Evolutionary conservation across 2,888 invertebrate species (phyloP).

Genomic region (Deilephila porcellus): DNA sequence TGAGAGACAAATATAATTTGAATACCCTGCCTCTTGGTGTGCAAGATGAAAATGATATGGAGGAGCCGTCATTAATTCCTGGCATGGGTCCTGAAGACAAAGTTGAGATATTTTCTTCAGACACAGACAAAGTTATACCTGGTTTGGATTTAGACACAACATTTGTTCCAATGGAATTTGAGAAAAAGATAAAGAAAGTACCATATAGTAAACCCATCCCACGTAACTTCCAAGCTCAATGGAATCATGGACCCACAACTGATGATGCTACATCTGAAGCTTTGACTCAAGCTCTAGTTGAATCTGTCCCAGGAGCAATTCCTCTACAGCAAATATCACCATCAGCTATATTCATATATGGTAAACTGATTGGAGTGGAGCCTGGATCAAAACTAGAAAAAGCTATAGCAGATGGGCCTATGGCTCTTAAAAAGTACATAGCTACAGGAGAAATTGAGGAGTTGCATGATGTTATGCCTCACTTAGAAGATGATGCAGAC

Average conservation of each 20-base stretch:
- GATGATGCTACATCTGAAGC: constrained; percentile 85
- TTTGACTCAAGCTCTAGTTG: constrained; percentile 88
- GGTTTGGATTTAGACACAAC: constrained; percentile 92
- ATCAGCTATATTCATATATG: constrained; percentile 92
- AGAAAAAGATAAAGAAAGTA: constrained; percentile 91
- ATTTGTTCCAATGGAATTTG: constrained; percentile 87
- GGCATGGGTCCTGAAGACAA: constrained; percentile 99
- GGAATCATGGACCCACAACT: constrained; percentile 91
- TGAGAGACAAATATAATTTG: constrained; percentile 98
- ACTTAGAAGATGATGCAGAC: constrained; percentile 86
- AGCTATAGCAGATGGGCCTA: constrained; percentile 91
- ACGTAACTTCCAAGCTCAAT: constrained; percentile 97
- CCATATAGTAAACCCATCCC: constrained; percentile 98
- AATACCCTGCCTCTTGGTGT: constrained; percentile 95
- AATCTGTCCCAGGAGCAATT: constrained; percentile 91
- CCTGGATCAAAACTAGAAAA: constrained; percentile 90
- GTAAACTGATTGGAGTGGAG: constrained; percentile 92
- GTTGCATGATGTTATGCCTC: constrained; percentile 90
- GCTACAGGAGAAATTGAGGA: constrained; percentile 93
- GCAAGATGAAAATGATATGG: constrained; percentile 83
- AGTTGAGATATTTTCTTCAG: constrained; percentile 89
- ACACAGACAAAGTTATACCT: constrained; percentile 89
- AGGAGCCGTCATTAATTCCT: constrained; percentile 93
- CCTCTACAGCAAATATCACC: constrained; percentile 91
- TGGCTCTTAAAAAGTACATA: constrained; percentile 90